Base-by-base conservation (phyloP, 2,888 invertebrate species). In the Ectemnius cavifrons region DNA sequence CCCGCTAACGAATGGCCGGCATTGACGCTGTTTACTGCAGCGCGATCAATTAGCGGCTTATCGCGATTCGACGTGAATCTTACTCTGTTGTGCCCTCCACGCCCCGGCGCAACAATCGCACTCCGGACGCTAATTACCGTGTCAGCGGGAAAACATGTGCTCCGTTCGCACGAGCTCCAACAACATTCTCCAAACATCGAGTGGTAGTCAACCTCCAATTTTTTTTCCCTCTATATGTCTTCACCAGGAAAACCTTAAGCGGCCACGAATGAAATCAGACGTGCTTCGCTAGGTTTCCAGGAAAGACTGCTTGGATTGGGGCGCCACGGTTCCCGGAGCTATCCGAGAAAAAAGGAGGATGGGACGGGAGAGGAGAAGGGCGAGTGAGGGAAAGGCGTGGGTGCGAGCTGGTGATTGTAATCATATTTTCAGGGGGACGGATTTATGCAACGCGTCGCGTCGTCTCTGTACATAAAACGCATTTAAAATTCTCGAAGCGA, bases 381-480 rank as follows among this genome's bases (percentile, higher is more conserved):
- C 6, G n/a, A 6, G 20, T 4, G 27, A 63, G 28, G 62, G 61
- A 57, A 20, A 14, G 67, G 23, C 1, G 66, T 37, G 16, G 63
- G 46, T 28, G 64, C 62, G 66, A 63, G 72, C 63, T 67, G 58
- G 75, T 81, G 85, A 88, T 85, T 85, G 83, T 80, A 84, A 87
- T 89, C 84, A 85, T 84, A 87, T 87, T 88, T 87, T 80, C 73
- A 68, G 76, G 75, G 77, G 67, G 69, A 81, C 71, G 79, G 80
- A 85, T 86, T 86, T 85, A 84, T 86, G 85, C 84, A 84, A 82
- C 83, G 82, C 75, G 79, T 78, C 77, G 81, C 81, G 80, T 81
- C 79, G 79, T 80, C 80, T 79, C 78, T 80, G 84, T 84, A 80
- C 80, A 85, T 80, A 85, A 85, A 84, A 78, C 83, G 81, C 81